Conservation (phyloP, 2,888 invertebrate species). For the Octonoba sinensis region DNA sequence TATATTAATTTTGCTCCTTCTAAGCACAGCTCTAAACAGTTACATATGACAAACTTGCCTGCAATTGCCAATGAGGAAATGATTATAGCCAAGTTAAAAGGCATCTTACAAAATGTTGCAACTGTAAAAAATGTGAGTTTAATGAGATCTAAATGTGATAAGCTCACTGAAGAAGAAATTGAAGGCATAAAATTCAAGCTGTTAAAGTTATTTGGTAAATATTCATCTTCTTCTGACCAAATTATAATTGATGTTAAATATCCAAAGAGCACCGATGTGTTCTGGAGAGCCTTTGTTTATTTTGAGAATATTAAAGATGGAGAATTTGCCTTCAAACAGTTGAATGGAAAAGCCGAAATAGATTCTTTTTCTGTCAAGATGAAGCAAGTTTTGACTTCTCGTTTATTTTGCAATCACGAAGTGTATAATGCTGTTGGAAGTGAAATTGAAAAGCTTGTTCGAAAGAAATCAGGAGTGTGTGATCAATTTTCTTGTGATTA, state of each 20-base stretch:
- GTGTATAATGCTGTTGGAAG: slow-evolving; percentile 13
- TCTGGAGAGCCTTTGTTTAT: slow-evolving; percentile 36
- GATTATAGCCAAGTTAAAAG: background rate
- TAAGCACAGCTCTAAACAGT: background rate
- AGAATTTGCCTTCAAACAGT: slow-evolving; percentile 11
- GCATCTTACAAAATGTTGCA: background rate
- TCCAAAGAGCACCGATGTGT: background rate
- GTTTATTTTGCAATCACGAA: slow-evolving; percentile 13
- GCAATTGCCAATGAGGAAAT: background rate
- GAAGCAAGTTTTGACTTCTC: slow-evolving; percentile 19
- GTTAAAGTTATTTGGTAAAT: background rate
- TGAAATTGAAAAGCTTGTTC: background rate
- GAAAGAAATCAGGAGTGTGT: background rate
- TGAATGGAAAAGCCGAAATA: slow-evolving; percentile 16
- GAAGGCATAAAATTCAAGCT: slow-evolving; percentile 13
- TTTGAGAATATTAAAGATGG: slow-evolving; percentile 33
- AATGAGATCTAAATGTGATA: background rate
- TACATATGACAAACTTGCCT: slow-evolving; percentile 49
- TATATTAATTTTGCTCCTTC: slow-evolving; percentile 28
- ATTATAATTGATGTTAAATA: slow-evolving; percentile 29
- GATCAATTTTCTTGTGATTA: background rate
- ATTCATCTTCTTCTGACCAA: slow-evolving; percentile 13
- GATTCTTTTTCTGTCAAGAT: slow-evolving; percentile 11
- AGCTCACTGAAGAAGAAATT: slow-evolving; percentile 12
- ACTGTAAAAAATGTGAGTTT: slow-evolving; percentile 18